Base-by-base conservation (phyloP, 1,140 invertebrate species). In the Phthorimaea operculella region DNA sequence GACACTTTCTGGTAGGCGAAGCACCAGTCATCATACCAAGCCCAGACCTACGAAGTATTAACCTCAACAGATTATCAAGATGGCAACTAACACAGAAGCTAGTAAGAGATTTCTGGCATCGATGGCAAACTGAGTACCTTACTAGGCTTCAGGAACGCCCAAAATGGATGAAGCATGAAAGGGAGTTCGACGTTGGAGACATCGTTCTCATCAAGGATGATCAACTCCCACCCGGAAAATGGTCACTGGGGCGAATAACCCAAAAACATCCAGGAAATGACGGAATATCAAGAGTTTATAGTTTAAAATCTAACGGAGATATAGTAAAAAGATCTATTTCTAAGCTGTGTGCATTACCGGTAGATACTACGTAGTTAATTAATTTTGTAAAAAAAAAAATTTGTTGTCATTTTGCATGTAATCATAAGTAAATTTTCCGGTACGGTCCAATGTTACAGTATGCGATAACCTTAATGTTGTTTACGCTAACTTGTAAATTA, bases 121-220 rank as follows among this genome's bases (percentile, higher is more conserved):
- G 54, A 33, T 79, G 75, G 70, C 58, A 62, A 42, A 21, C 49
- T 9, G 72, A 82, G 33, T 78, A 80, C 55, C 44, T 82, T 11
- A 28, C 47, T 12, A 60, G 48, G 28, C 33, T 69, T 4, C 70
- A 81, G 52, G 58, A 69, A 12, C 42, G 68, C 53, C 51, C 51
- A 10, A 82, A 77, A 58, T 73, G 72, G 68, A 14, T 51, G 0
- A 62, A 64, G 11, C 36, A 44, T 21, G 15, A 34, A 7, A 39
- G 54, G 15, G 66, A 72, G 33, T 55, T 42, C 34, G 53, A 62
- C 4, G 33, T 60, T 33, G 65, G 65, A 11, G 14, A 58, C n/a
- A 58, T 70, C 44, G 80, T 83, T 1, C 50, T 85, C 0, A 52
- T 85, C 4, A 72, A 74, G 49, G 58, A 70, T 39, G 70, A 76